A percentile compares a stretch with the other conserved stretches of the same genome.
Evolutionary conservation across 2,113 vertebrate species (phyloP).

Genomic region (Hemichromis elongatus): DNA sequence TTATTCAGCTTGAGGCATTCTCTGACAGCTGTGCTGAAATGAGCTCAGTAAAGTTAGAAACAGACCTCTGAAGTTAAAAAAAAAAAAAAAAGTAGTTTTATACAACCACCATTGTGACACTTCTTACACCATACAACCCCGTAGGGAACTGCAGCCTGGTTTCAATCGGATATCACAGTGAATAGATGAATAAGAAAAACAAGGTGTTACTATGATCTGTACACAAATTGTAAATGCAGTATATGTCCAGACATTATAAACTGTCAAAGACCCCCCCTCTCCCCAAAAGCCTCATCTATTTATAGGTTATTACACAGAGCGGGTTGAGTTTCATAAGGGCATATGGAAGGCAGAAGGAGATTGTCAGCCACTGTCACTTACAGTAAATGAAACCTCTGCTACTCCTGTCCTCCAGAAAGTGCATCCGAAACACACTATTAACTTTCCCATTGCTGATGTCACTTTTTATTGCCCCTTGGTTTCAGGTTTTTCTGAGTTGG

Average conservation of each 20-base stretch:
- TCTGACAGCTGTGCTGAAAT: conserved; percentile 53
- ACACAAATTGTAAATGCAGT: conserved; percentile 1
- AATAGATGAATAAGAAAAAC: conserved; percentile 33
- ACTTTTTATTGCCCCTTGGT: conserved; percentile 63
- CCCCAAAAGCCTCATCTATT: conserved; percentile 17
- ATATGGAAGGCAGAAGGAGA: conserved; percentile 33
- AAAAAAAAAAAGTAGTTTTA: neutral
- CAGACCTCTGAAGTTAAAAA: conserved; percentile 11
- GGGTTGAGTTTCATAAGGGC: conserved; percentile 40
- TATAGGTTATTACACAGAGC: conserved; percentile 45
- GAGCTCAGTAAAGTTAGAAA: conserved; percentile 39
- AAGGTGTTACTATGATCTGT: conserved; percentile 28
- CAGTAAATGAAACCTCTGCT: conserved; percentile 50
- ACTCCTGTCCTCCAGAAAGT: conserved; percentile 51
- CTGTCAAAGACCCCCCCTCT: neutral
- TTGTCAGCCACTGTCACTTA: conserved; percentile 52
- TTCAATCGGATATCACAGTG: conserved; percentile 15
- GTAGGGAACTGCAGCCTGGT: neutral
- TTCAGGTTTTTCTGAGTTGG: conserved; percentile 57
- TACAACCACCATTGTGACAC: conserved; percentile 3
- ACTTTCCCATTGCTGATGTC: conserved; percentile 67
- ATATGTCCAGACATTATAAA: neutral
- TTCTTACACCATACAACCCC: neutral
- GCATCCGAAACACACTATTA: conserved; percentile 71
- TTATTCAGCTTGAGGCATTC: conserved; percentile 49